Evolutionary conservation across 2,888 invertebrate genomes (phyloP), one percentile per base, ranked within the genome.

Genomic region (Lasioglossum lativentre): DNA sequence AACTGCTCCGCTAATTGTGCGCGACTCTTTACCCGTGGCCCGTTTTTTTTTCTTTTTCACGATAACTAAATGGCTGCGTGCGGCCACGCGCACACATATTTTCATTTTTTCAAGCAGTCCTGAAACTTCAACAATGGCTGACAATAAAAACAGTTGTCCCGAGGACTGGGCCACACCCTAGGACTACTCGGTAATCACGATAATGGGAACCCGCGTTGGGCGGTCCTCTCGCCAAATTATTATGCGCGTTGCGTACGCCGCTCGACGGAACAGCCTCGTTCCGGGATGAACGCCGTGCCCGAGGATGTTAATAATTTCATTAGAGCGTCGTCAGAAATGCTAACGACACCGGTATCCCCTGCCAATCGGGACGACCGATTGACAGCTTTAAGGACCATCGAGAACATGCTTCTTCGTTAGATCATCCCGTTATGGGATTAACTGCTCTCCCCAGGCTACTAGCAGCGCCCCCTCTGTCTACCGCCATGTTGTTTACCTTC

Each of bases 131-230:
- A 88, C 75, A 80, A 86, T 79, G 63, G 30, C 59, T 34, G 74
- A 72, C 83, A 74, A 88, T 88, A 88, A 88, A 88, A 88, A 88
- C 68, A 78, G 83, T 83, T 77, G 88, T 80, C 76, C 8, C 71
- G 59, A 47, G 77, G 77, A 63, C 63, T 42, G 72, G 78, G 59
- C 75, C 78, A 75, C 80, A 80, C 80, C 88, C 74, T 68, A 56
- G 23, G 73, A 56, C 34, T 34, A 34, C 63, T 56, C 68, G 76
- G 74, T 76, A 82, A 85, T 85, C 86, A 76, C 66, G 81, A 80
- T 89, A 89, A 89, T 87, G 87, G 87, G 78, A 81, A 83, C 78
- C 72, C 63, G 87, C 66, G 75, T 74, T 82, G 76, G 80, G 80
- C 81, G 86, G 79, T 81, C 47, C 82, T 72, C 66, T 40, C 45